Conservation (phyloP, 2,113 vertebrate species). For the Dendrocopos noguchii region DNA sequence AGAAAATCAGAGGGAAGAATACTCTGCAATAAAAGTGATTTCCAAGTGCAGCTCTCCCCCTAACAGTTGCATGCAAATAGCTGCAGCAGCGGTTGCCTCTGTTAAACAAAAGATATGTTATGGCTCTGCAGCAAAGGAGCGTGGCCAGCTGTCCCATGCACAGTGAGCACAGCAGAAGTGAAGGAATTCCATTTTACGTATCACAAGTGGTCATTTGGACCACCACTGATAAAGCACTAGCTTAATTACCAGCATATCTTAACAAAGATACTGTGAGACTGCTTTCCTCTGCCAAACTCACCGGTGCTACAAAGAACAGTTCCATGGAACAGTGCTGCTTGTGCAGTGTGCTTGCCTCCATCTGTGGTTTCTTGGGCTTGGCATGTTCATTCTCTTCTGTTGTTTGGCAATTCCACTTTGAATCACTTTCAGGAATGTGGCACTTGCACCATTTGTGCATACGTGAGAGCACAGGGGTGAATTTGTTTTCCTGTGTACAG, state of each 20-base stretch:
- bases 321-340: neutral
- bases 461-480: neutral
- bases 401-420: neutral
- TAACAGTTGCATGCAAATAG: neutral
- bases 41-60: neutral
- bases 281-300: neutral
- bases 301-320: fast-evolving
- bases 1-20: neutral
- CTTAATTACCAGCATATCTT: neutral
- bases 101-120: neutral
- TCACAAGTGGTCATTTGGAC: constrained; percentile 34
- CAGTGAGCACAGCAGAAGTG: neutral
- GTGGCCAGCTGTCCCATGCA: neutral
- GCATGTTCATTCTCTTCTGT: fast-evolving
- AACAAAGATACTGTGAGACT: neutral
- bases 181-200: constrained; percentile 5
- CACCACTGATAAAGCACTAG: neutral
- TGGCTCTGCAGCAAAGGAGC: neutral
- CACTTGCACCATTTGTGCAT: neutral
- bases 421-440: constrained; percentile 34
- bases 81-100: neutral
- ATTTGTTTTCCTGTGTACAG: neutral
- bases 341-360: neutral
- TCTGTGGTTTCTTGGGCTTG: neutral
- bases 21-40: neutral